A percentile compares a stretch with the other conserved stretches of the same genome.
Conservation (phyloP, 2,113 vertebrate species). For the Varanus komodoensis region DNA sequence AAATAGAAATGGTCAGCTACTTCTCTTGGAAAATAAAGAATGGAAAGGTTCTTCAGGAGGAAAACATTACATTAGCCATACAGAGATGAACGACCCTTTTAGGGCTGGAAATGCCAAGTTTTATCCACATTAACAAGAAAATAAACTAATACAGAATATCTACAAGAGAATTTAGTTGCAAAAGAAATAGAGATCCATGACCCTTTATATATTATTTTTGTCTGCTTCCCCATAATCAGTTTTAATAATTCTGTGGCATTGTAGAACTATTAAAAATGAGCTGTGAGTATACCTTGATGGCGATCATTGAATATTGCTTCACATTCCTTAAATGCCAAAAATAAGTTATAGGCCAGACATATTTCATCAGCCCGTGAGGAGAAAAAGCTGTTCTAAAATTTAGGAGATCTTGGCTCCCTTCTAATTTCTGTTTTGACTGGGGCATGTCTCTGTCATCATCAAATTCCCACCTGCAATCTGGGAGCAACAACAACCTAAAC, state of each 20-base stretch:
- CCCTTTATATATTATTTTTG: background rate
- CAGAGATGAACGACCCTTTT: background rate
- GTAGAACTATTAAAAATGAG: background rate
- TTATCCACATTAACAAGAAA: background rate
- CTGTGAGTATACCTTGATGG: too few species aligned
- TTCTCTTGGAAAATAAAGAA: background rate
- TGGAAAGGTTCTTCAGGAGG: background rate
- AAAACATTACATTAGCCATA: background rate
- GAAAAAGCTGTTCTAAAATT: background rate
- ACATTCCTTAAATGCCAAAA: background rate
- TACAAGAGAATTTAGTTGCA: background rate
- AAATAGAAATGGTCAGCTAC: background rate
- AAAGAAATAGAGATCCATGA: background rate
- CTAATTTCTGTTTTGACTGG: background rate
- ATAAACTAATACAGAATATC: background rate
- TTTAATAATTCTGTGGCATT: background rate
- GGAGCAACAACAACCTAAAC: background rate
- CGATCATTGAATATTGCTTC: background rate
- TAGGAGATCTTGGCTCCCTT: background rate
- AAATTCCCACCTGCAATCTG: background rate
- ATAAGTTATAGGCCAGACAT: background rate
- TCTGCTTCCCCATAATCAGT: background rate
- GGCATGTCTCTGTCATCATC: background rate
- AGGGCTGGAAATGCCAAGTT: too few species aligned
- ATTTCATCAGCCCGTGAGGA: background rate